These are phyloP conservation scores for Dicrurus megarhynchus DNA, from an alignment of 2,113 vertebrate genomes.

Conservation along the genomic window DNA sequence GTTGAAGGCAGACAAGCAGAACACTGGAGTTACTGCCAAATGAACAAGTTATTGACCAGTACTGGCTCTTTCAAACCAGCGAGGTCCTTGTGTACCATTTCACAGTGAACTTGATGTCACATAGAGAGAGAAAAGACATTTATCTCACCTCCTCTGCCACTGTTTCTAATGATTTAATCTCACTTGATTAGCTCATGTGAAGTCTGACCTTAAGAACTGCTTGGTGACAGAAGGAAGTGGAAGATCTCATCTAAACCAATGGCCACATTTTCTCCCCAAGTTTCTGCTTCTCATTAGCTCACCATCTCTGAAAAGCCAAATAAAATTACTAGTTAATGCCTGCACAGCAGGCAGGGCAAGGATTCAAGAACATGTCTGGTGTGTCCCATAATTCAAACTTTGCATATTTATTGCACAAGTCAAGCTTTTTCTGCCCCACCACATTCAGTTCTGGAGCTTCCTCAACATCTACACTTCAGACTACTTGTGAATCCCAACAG, in stretches of 20 bases:
- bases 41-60: constrained; percentile 8
- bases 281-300: background rate
- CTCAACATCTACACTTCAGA: background rate
- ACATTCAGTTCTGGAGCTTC: background rate
- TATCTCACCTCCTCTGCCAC: background rate
- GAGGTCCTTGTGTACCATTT: background rate
- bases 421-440: background rate
- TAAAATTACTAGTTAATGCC: background rate
- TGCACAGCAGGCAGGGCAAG: background rate
- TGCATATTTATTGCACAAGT: background rate
- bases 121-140: background rate
- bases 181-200: background rate
- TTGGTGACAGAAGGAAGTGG: background rate
- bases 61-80: background rate
- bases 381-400: background rate
- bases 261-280: background rate
- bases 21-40: background rate
- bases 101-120: background rate
- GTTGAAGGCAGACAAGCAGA: background rate
- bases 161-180: constrained; percentile 13
- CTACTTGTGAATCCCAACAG: background rate
- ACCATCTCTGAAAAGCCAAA: background rate
- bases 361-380: background rate
- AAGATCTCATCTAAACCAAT: background rate
- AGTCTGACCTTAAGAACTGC: background rate